phyloP scores from a whole-genome alignment of 2,797 vertebrate species.

The Gouania willdenowi region DNA sequence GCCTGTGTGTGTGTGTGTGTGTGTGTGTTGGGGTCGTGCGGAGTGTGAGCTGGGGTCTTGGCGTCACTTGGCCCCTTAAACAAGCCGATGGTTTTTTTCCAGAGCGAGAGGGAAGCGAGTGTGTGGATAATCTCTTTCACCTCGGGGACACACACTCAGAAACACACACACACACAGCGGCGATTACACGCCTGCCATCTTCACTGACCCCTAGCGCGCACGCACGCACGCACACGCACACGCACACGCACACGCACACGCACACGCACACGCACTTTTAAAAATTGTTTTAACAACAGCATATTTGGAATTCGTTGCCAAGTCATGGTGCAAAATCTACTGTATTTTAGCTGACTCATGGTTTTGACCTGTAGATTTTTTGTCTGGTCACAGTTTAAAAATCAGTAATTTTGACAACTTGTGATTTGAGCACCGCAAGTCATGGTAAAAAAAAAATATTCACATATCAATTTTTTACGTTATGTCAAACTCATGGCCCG shows the following conservation, averaged over 20 bases:
- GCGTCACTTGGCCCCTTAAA: conserved; percentile 77
- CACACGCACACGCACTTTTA: background rate
- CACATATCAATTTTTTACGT: too few relatives aligned
- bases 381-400: too few relatives aligned
- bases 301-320: too few relatives aligned
- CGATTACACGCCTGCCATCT: conserved; percentile 44
- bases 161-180: conserved; percentile 24
- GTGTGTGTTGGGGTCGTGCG: conserved; percentile 47
- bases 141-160: conserved; percentile 70
- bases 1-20: conserved; percentile 9
- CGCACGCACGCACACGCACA: conserved; percentile 9
- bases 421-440: too few relatives aligned
- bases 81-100: conserved; percentile 78
- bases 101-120: conserved; percentile 58
- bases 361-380: too few relatives aligned
- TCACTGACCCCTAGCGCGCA: conserved; percentile 58
- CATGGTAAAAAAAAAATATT: too few relatives aligned
- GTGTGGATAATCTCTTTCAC: conserved; percentile 89
- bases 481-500: too few relatives aligned
- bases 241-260: background rate
- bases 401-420: too few relatives aligned
- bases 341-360: too few relatives aligned
- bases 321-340: too few relatives aligned
- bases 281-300: too few relatives aligned
- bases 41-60: conserved; percentile 55